These are phyloP conservation scores for Tiphia femorata DNA, from an alignment of 2,888 invertebrate genomes.

Conservation along the genomic window DNA sequence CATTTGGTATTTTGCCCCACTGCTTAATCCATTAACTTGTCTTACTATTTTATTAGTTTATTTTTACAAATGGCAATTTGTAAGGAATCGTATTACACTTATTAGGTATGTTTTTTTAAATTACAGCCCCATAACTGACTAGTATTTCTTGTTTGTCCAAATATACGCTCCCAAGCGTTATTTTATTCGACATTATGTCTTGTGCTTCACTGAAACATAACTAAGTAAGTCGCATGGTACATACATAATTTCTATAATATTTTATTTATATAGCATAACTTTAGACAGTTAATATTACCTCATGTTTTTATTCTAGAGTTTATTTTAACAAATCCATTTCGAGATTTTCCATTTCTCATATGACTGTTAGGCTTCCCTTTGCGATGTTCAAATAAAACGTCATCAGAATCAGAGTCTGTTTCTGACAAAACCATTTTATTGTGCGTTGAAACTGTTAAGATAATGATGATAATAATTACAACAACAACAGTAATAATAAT, in stretches of 20 bases:
- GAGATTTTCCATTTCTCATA: conserved; percentile 68
- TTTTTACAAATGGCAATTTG: conserved; percentile 26
- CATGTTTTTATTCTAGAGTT: conserved; percentile 72
- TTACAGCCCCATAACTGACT: conserved; percentile 49
- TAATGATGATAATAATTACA: too few species aligned
- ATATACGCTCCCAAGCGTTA: conserved; percentile 35
- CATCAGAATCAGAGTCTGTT: conserved; percentile 84
- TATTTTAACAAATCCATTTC: conserved; percentile 72
- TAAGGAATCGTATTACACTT: conserved; percentile 21
- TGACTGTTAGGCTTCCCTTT: conserved; percentile 74
- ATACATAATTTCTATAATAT: too few species aligned
- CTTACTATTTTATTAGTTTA: too few species aligned
- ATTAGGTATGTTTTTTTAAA: conserved; percentile 38
- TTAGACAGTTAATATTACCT: conserved; percentile 35
- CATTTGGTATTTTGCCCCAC: too few species aligned
- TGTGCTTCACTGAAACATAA: conserved; percentile 24
- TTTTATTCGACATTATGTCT: conserved; percentile 18
- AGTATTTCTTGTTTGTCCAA: conserved; percentile 44
- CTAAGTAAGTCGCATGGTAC: too few species aligned
- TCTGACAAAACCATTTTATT: conserved; percentile 77
- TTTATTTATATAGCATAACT: too few species aligned
- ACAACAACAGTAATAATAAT: not conserved
- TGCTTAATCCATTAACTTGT: too few species aligned
- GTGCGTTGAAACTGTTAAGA: conserved; percentile 72
- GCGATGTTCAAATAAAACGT: conserved; percentile 85